Evolutionary conservation across 1,140 invertebrate genomes (phyloP), one percentile per base, ranked within the genome.

Genomic region (Popillia japonica): DNA sequence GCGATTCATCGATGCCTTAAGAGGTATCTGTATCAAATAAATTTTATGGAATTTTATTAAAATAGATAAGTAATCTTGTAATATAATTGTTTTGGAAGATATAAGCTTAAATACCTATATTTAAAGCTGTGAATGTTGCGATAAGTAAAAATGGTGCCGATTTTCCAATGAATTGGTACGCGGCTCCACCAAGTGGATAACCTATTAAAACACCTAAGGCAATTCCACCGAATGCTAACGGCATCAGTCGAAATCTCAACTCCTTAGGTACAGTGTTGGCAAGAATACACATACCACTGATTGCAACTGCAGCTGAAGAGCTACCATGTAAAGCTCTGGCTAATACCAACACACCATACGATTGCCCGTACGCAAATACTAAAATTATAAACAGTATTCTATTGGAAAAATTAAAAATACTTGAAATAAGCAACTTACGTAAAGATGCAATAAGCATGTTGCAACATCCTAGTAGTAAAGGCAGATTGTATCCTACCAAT

Each of bases 271-370:
- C 91, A 89, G 83, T 89, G 20, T 87, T 86, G 82, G 91, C 91
- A 75, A 92, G 88, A 72, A 92, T 83, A 80, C 89, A 91, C 91
- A 92, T 92, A 86, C 94, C 94, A 78, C 93, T 91, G 2, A 96
- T 92, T 14, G 91, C 90, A 76, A 95, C 92, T 78, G 93, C 95
- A 0, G 96, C 92, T 8, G 96, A 97, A 10, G 94, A 95, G 61
- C 96, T 87, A 0, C 96, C 96, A 88, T 98, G 96, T 40, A 97
- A 87, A 82, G 94, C 94, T 79, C 96, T 87, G 0, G 95, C 96
- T 10, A 96, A 81, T 77, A 97, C 91, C 27, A 97, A 85, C 0
- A 92, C 86, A 55, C 89, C 88, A 86, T 95, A 96, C 1, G 92
- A 92, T 83, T 93, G 89, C 3, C 94, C 95, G 82, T 95, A 92